Percentiles rank a stretch among this genome's conserved stretches.
These are phyloP conservation scores for Galemys pyrenaicus DNA, from an alignment of 2,113 vertebrate genomes.

Conservation along the genomic window DNA sequence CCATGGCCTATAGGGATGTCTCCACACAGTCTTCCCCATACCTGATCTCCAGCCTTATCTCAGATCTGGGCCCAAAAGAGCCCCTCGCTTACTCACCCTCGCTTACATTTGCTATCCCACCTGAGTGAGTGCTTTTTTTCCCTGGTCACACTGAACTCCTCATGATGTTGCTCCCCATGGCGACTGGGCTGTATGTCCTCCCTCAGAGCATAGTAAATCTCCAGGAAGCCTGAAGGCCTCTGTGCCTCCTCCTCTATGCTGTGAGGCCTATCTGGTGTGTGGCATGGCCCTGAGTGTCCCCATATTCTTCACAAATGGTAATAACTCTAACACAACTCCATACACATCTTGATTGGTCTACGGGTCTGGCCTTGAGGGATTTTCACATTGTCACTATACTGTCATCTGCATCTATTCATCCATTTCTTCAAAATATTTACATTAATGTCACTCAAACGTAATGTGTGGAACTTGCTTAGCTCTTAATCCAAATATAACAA, in stretches of 20 bases:
- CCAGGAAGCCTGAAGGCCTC: accelerated
- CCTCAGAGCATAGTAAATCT: too few relatives aligned
- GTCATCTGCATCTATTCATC: background rate
- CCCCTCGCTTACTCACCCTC: background rate
- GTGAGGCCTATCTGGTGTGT: background rate
- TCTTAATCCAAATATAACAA: background rate
- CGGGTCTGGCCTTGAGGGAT: background rate
- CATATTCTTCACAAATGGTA: background rate
- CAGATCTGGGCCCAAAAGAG: too few relatives aligned
- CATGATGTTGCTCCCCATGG: too few relatives aligned
- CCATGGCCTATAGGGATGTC: background rate
- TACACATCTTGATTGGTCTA: background rate
- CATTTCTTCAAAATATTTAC: background rate
- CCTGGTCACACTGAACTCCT: background rate
- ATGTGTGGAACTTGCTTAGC: background rate
- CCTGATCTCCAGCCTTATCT: too few relatives aligned
- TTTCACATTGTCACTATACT: background rate
- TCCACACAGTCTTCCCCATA: background rate
- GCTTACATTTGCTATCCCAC: too few relatives aligned
- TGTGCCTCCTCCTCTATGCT: too few relatives aligned
- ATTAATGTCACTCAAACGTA: background rate
- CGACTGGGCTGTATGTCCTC: too few relatives aligned
- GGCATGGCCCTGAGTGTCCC: background rate
- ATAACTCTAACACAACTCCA: too few relatives aligned
- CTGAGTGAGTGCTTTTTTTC: background rate